Evolutionary conservation across 2,797 vertebrate genomes (phyloP), one percentile per base, ranked within the genome.

Genomic region (Uromys caudimaculatus): DNA sequence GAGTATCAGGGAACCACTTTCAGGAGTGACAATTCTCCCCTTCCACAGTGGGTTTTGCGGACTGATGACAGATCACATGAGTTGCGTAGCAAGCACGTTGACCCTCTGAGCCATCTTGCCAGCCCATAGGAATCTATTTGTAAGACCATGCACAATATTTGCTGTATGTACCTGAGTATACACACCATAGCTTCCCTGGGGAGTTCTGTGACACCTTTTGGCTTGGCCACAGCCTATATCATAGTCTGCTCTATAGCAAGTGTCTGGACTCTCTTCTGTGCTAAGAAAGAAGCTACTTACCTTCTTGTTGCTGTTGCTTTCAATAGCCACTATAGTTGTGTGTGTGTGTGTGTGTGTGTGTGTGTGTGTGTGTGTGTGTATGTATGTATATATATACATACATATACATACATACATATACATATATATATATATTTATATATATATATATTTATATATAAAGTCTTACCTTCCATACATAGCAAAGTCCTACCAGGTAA

Each of bases 81-180:
- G 29, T 23, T 75, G 6, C 3, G 1, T 35, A 10, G 69, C 27
- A 32, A 58, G n/a, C 27, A 44, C 17, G 19, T 8, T 58, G 86
- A 89, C 5, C 52, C 2, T 41, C 50, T 56, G n/a, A 21, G 3
- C 2, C 52, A 56, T 12, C n/a, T 2, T 41, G 38, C 27, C 69
- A 89, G 21, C 41, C 27, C 13, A 4, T 13, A 27, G 29, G 19
- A 29, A 79, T 35, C 16, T 47, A 11, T 54, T 78, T 69, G 29
- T 23, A 71, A 86, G 19, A 71, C 41, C 13, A 64, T 38, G 17
- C 6, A 60, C 35, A 71, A 10, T 13, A 14, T 14, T 54, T 82
- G 6, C 5, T 47, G 7, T 35, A 21, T 77, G 23, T 14, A 0
- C 16, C 16, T 0, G 1, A 87, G 23, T 6, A 1, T 5, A 27